Conservation (phyloP, 2,113 vertebrate species). For the Potamarius usumacintae region DNA sequence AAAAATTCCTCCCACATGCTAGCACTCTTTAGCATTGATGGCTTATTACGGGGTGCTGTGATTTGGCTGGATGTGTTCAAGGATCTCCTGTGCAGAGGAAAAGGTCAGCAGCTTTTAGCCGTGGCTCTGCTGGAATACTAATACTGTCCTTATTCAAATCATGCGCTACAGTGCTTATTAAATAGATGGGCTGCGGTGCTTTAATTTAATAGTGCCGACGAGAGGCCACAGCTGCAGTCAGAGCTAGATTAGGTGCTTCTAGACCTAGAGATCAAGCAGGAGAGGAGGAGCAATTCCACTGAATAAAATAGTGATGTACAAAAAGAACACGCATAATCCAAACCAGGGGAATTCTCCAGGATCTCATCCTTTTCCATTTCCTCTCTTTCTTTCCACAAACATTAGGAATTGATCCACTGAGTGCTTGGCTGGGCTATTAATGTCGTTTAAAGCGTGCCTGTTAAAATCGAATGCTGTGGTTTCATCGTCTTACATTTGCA, state of each 20-base stretch:
- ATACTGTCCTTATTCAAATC: constrained; percentile 99
- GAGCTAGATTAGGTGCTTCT: constrained; percentile 83
- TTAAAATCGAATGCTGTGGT: constrained; percentile 83
- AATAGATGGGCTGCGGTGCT: constrained; percentile 84
- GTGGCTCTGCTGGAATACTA: constrained; percentile 94
- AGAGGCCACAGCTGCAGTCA: constrained; percentile 82
- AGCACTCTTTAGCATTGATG: constrained; percentile 85
- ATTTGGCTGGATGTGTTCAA: constrained; percentile 95
- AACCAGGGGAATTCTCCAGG: constrained; percentile 34
- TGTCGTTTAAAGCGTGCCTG: constrained; percentile 87
- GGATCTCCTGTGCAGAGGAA: constrained; percentile 92
- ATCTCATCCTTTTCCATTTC: constrained; percentile 46
- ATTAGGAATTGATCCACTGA: constrained; percentile 93
- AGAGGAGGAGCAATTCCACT: constrained; percentile 81
- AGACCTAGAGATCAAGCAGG: constrained; percentile 92
- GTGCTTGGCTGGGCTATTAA: constrained; percentile 81
- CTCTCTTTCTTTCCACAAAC: constrained; percentile 74
- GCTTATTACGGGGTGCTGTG: constrained; percentile 88
- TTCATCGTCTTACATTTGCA: constrained; percentile 65
- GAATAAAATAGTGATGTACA: constrained; percentile 49
- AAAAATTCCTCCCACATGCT: constrained; percentile 60
- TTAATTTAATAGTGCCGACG: constrained; percentile 93
- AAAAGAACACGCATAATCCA: constrained; percentile 29
- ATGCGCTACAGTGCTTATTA: constrained; percentile 96
- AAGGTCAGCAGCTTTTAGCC: constrained; percentile 99